Percentiles rank a stretch among this genome's conserved stretches.
Conservation (phyloP, 2,888 invertebrate genomes). For the Eupithecia subumbrata region DNA sequence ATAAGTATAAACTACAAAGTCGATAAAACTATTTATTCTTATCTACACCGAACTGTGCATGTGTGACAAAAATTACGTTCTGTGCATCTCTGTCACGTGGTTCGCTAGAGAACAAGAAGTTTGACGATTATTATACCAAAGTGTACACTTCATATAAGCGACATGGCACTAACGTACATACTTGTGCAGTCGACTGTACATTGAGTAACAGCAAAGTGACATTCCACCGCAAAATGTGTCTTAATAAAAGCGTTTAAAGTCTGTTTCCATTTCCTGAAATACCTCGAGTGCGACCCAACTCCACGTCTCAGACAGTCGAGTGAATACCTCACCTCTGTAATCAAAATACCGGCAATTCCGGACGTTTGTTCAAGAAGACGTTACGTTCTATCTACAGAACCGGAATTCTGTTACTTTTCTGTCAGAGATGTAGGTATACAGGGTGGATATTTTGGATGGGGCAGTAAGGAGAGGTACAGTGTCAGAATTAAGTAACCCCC, state of each 20-base stretch:
- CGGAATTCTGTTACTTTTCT: no score
- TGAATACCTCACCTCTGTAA: constrained; percentile 32
- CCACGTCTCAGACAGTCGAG: neutral
- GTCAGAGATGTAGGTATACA: no score
- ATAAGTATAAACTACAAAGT: no score
- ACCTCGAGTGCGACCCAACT: constrained; percentile 2
- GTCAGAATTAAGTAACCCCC: no score
- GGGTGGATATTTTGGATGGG: no score
- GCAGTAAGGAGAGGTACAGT: no score
- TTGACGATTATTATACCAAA: neutral
- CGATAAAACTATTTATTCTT: no score
- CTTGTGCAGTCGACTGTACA: neutral
- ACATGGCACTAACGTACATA: neutral
- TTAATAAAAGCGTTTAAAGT: neutral
- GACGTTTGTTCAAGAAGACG: neutral
- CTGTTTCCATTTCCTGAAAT: neutral
- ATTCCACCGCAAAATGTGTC: constrained; percentile 2
- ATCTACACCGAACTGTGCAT: no score
- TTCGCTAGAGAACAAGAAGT: no score
- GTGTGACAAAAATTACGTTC: no score
- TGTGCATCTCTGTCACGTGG: no score
- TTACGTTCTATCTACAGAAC: neutral
- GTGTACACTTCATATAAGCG: neutral
- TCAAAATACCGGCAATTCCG: constrained; percentile 34
- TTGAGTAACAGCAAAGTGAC: neutral